Evolutionary conservation across 2,888 invertebrate species (phyloP).

Genomic region (Hydroisotoma schaefferi): DNA sequence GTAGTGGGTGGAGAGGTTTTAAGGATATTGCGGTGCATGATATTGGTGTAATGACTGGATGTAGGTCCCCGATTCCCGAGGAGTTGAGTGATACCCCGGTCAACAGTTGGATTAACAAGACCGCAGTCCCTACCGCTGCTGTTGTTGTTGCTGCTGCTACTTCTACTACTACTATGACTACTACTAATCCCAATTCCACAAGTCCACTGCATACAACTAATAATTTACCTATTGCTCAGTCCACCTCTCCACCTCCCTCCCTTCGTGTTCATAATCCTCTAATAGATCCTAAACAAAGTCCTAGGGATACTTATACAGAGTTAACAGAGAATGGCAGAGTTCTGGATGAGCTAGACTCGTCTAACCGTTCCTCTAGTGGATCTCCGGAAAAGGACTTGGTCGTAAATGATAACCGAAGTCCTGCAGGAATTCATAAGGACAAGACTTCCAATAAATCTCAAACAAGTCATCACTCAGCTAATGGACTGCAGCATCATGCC

Average conservation of each 20-base stretch:
- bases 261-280: background rate
- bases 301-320: too few species aligned
- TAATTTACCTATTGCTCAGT: slow-evolving; percentile 6
- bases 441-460: too few species aligned
- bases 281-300: background rate
- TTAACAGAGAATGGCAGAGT: background rate
- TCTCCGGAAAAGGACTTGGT: background rate
- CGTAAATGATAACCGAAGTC: too few species aligned
- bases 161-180: slow-evolving; percentile 26
- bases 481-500: too few species aligned
- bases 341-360: background rate
- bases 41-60: slow-evolving; percentile 18
- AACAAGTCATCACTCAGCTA: too few species aligned
- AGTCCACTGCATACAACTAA: background rate
- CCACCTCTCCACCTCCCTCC: too few species aligned
- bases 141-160: slow-evolving; percentile 26
- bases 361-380: background rate
- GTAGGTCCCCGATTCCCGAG: slow-evolving; percentile 47
- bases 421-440: too few species aligned
- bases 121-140: slow-evolving; percentile 17
- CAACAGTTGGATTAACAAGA: slow-evolving; percentile 13
- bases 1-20: background rate
- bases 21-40: slow-evolving; percentile 10
- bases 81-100: slow-evolving; percentile 27
- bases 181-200: slow-evolving; percentile 18